A percentile compares a stretch with the other conserved stretches of the same genome.
Conservation (phyloP, 2,888 invertebrate genomes). For the Neoaliturus tenellus region DNA sequence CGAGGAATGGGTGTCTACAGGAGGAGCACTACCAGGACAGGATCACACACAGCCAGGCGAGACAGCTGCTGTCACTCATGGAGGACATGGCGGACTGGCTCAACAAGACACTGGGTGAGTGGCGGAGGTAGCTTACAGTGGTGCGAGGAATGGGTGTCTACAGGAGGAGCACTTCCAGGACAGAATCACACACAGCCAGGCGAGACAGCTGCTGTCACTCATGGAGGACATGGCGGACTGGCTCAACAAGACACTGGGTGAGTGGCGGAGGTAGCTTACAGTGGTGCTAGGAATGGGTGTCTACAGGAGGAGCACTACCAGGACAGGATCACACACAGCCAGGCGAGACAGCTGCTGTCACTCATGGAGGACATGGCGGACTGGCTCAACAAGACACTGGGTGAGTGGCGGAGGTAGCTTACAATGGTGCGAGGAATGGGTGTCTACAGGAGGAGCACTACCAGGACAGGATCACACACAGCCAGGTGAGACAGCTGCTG, state of each 20-base stretch:
- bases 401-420: too few species aligned
- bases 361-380: constrained; percentile 92
- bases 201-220: constrained; percentile 86
- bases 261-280: too few species aligned
- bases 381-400: constrained; percentile 90
- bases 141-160: too few species aligned
- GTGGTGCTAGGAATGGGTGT: too few species aligned
- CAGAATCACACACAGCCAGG: constrained; percentile 85
- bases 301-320: constrained; percentile 82
- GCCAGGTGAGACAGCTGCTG: constrained; percentile 86
- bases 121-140: too few species aligned
- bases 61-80: constrained; percentile 87
- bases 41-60: constrained; percentile 84
- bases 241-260: constrained; percentile 90
- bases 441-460: too few species aligned
- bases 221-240: constrained; percentile 93
- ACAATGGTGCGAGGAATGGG: too few species aligned
- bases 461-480: constrained; percentile 83
- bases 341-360: constrained; percentile 87
- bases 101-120: constrained; percentile 88
- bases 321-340: constrained; percentile 84
- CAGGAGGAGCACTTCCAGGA: constrained; percentile 83
- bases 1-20: too few species aligned
- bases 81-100: constrained; percentile 94
- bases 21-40: constrained; percentile 82